phyloP scores from a whole-genome alignment of 2,888 invertebrate genomes.

The Lasioglossum pauxillum region DNA sequence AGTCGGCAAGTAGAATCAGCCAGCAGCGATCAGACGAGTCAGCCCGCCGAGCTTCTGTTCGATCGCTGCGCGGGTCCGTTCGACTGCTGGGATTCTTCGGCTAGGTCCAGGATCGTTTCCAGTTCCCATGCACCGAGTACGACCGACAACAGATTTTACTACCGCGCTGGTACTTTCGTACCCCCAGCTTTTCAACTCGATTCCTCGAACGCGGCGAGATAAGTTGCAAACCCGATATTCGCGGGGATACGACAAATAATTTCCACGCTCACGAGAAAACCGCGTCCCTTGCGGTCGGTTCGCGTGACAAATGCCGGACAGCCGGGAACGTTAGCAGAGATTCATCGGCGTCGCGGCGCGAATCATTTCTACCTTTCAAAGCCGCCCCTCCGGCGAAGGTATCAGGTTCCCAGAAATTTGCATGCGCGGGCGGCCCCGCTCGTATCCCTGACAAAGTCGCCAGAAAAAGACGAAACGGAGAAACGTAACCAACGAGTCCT shows the following conservation, averaged over 20 bases:
- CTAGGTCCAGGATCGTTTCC: neutral
- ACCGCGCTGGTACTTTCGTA: neutral
- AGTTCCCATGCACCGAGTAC: neutral
- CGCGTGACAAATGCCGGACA: conserved; percentile 18
- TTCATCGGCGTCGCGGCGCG: conserved; percentile 13
- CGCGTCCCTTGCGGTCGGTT: neutral
- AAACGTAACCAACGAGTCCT: conserved; percentile 53
- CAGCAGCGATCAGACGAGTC: conserved; percentile 3
- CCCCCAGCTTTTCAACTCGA: neutral
- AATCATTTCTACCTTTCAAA: conserved; percentile 44
- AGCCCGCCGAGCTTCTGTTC: neutral
- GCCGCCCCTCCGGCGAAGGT: conserved; percentile 34
- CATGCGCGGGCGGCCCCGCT: conserved; percentile 3
- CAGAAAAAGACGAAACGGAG: conserved; percentile 46
- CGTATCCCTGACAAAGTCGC: conserved; percentile 45
- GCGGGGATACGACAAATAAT: neutral
- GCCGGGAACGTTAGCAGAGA: neutral
- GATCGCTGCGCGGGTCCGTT: neutral
- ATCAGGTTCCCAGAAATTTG: conserved; percentile 51
- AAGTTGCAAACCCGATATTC: neutral
- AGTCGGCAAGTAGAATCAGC: neutral
- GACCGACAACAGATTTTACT: neutral
- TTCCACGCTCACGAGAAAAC: neutral
- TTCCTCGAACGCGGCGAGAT: neutral
- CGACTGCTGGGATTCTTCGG: neutral